Percentiles rank a stretch among this genome's conserved stretches.
Evolutionary conservation across 2,113 vertebrate species (phyloP).

Genomic region (Cebus imitator): DNA sequence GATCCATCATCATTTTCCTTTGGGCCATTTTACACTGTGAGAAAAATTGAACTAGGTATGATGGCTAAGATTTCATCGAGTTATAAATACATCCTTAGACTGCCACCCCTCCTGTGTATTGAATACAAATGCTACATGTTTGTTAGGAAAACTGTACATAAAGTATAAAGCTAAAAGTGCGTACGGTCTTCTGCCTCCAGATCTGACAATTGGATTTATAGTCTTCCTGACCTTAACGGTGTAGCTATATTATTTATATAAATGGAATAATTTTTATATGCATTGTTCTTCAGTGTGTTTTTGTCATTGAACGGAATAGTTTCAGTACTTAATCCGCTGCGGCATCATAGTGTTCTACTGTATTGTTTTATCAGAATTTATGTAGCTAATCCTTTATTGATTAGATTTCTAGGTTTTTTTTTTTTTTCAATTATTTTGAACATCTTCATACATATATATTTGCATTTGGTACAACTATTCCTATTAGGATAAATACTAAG

Average conservation of each 20-base stretch:
- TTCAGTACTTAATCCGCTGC: not conserved
- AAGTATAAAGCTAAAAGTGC: not conserved
- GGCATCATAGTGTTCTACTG: not conserved
- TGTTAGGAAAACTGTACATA: not conserved
- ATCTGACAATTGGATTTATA: not conserved
- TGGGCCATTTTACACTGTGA: not conserved
- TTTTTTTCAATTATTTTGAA: not conserved
- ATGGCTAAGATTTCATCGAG: not conserved
- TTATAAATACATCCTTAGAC: not conserved
- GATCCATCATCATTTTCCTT: slow-evolving; percentile 2
- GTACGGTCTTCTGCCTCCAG: not conserved
- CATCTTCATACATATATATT: not conserved
- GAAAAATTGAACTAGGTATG: not conserved
- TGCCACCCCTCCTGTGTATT: not conserved
- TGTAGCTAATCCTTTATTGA: not conserved
- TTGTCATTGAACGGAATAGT: not conserved
- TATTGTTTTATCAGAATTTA: slow-evolving; percentile 22
- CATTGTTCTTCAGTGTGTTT: not conserved
- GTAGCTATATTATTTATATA: not conserved
- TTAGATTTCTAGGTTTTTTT: not conserved
- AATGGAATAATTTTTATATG: not conserved
- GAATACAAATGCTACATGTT: not conserved
- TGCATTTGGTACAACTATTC: slow-evolving; percentile 9
- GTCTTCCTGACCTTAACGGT: not conserved
- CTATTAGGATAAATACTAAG: not conserved